A percentile compares a stretch with the other conserved stretches of the same genome.
phyloP scores from a whole-genome alignment of 2,113 vertebrate species.

The Cyanistes caeruleus region DNA sequence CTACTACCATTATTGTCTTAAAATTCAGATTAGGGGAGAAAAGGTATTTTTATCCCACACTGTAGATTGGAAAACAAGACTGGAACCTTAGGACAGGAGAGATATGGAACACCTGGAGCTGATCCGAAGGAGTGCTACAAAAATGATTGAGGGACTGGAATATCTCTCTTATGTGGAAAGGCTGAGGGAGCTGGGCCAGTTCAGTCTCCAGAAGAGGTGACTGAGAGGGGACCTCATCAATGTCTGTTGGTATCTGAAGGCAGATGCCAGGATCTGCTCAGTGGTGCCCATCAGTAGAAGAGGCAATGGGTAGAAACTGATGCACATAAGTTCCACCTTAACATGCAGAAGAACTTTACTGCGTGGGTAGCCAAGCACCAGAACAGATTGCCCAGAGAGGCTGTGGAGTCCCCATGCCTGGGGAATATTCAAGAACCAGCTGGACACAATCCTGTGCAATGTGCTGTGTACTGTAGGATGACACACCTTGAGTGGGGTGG shows the following conservation, averaged over 20 bases:
- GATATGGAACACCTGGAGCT: fast-evolving
- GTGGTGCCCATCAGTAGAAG: neutral
- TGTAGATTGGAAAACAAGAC: neutral
- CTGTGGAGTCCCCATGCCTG: neutral
- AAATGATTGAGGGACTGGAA: neutral
- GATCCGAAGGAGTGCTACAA: neutral
- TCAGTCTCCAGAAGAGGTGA: fast-evolving
- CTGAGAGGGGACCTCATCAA: neutral
- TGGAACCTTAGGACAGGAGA: neutral
- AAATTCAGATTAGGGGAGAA: neutral
- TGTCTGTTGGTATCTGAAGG: neutral
- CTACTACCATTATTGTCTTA: neutral
- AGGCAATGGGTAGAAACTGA: neutral
- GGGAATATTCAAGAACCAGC: neutral
- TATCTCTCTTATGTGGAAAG: too few species aligned
- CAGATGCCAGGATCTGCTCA: neutral
- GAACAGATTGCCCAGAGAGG: neutral
- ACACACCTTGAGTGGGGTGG: neutral
- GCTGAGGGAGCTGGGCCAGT: neutral
- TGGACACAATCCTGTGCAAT: neutral
- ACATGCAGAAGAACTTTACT: neutral
- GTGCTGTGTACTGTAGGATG: neutral
- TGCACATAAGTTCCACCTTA: neutral
- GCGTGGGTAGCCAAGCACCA: fast-evolving
- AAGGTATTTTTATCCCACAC: neutral